Percentiles rank a stretch among this genome's conserved stretches.
phyloP scores from a whole-genome alignment of 2,113 vertebrate genomes.

The Crotalus viridis region DNA sequence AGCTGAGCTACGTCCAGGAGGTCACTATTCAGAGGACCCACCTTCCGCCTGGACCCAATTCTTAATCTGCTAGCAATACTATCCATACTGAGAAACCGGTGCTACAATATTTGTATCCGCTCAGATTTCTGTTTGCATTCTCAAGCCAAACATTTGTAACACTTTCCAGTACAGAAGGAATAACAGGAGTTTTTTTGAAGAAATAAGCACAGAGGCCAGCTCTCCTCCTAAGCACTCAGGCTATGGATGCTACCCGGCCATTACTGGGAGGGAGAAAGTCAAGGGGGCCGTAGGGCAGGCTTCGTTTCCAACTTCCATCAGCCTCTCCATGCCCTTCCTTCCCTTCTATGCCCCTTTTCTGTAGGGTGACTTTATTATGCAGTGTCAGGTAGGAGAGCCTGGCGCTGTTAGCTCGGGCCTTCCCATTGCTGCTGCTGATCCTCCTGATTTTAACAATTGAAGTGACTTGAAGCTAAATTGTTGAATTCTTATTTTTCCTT shows the following conservation, averaged over 20 bases:
- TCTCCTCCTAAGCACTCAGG: background rate
- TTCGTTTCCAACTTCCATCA: background rate
- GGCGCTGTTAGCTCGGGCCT: background rate
- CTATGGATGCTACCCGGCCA: background rate
- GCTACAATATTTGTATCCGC: background rate
- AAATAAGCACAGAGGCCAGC: background rate
- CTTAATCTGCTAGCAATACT: background rate
- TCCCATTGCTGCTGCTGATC: background rate
- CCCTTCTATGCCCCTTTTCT: background rate
- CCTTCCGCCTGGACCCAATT: background rate
- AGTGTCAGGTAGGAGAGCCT: background rate
- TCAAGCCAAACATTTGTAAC: background rate
- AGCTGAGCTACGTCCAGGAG: background rate
- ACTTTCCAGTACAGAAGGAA: background rate
- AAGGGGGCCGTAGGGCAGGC: background rate
- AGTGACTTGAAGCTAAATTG: background rate
- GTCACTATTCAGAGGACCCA: background rate
- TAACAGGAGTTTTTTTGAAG: background rate
- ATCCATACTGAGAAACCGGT: background rate
- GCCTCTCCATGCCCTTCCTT: background rate
- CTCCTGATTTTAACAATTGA: background rate
- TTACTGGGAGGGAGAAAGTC: background rate
- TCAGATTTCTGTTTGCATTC: background rate
- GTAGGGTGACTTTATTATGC: background rate
- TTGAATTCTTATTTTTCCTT: background rate